These are phyloP conservation scores for Herpetotheres cachinnans DNA, from an alignment of 2,113 vertebrate genomes.

Conservation along the genomic window DNA sequence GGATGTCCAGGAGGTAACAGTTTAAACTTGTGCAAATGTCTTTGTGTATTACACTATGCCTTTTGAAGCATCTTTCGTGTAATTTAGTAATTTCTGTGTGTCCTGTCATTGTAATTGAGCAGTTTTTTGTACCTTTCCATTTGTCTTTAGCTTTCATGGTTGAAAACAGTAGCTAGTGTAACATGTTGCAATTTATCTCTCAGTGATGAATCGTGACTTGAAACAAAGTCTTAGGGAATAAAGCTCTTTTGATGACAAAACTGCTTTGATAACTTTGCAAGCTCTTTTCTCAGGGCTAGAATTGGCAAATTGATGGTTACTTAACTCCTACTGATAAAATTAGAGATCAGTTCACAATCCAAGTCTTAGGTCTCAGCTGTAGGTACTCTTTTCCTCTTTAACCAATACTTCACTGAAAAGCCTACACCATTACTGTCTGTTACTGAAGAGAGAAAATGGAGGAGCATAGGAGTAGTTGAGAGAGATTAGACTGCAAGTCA, in stretches of 20 bases:
- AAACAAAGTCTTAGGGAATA: constrained; percentile 38
- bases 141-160: neutral
- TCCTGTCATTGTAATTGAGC: neutral
- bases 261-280: constrained; percentile 50
- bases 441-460: neutral
- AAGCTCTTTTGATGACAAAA: constrained; percentile 53
- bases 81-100: neutral
- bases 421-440: constrained; percentile 22
- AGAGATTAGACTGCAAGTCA: neutral
- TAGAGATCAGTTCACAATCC: constrained; percentile 30
- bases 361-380: constrained; percentile 56
- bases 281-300: neutral
- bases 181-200: constrained; percentile 3
- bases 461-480: neutral
- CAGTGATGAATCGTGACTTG: neutral
- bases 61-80: constrained; percentile 36
- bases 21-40: constrained; percentile 48
- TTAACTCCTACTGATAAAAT: constrained; percentile 49
- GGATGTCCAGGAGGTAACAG: constrained; percentile 95
- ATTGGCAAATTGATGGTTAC: constrained; percentile 48
- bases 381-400: constrained; percentile 39
- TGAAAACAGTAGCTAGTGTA: neutral
- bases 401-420: constrained; percentile 29
- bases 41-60: neutral
- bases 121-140: neutral